These are phyloP conservation scores for Coptotermes formosanus DNA, from an alignment of 1,140 invertebrate genomes.

Conservation along the genomic window DNA sequence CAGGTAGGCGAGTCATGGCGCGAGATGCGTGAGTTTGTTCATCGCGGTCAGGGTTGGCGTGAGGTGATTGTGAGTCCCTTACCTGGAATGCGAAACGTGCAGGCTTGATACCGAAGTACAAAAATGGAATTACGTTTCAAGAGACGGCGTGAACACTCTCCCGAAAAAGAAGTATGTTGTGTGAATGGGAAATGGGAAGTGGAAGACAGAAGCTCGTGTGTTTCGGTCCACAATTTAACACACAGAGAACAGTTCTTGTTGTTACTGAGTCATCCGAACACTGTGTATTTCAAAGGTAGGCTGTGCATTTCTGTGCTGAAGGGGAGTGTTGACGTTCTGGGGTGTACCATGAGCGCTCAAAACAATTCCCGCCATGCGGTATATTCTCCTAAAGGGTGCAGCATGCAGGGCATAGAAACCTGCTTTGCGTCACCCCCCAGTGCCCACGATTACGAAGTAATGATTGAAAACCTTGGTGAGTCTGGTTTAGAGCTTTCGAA, in stretches of 20 bases:
- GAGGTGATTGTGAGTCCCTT: too few relatives aligned
- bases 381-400: not conserved
- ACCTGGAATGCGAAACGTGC: too few relatives aligned
- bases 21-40: too few relatives aligned
- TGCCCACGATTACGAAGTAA: not conserved
- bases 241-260: not conserved
- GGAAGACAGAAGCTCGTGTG: not conserved
- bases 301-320: conserved; percentile 2
- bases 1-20: too few relatives aligned
- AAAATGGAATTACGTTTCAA: too few relatives aligned
- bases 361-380: not conserved
- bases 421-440: not conserved
- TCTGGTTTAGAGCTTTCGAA: not conserved
- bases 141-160: too few relatives aligned
- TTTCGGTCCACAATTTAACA: conserved; percentile 20
- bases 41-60: too few relatives aligned
- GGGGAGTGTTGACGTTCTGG: conserved; percentile 20
- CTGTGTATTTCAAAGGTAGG: conserved; percentile 16
- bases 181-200: too few relatives aligned
- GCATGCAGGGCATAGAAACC: conserved; percentile 5
- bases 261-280: conserved; percentile 26
- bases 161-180: too few relatives aligned
- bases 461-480: not conserved
- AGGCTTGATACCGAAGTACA: too few relatives aligned
- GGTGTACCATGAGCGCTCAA: not conserved